phyloP scores from a whole-genome alignment of 2,113 vertebrate species.

The Cariama cristata region DNA sequence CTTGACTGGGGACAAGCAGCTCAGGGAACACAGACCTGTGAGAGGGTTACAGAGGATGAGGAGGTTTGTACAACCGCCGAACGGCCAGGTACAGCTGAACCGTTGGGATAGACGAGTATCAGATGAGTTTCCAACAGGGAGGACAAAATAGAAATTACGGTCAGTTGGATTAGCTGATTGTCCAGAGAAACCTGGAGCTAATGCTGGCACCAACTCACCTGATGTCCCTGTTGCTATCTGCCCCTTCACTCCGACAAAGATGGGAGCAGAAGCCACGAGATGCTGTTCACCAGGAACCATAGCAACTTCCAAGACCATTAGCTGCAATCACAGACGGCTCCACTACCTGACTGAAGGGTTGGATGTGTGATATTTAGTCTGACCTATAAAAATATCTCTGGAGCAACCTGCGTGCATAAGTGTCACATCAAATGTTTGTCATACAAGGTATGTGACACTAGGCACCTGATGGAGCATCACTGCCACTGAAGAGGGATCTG shows the following conservation, averaged over 20 bases:
- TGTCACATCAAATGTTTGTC: slow-evolving; percentile 71
- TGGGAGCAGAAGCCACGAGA: background rate
- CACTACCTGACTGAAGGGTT: slow-evolving; percentile 51
- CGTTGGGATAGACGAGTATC: accelerated
- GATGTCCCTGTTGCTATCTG: background rate
- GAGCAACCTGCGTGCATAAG: slow-evolving; percentile 61
- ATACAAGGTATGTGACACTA: slow-evolving; percentile 22
- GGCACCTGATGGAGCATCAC: slow-evolving; percentile 29
- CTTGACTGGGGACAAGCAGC: background rate
- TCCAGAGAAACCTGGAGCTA: background rate
- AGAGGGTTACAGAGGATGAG: accelerated
- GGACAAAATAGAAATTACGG: accelerated
- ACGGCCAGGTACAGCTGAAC: accelerated
- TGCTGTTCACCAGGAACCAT: slow-evolving; percentile 15
- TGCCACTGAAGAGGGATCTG: background rate
- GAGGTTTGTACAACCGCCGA: accelerated
- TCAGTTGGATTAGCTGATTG: background rate
- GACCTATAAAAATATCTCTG: slow-evolving; percentile 72
- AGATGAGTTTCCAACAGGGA: background rate
- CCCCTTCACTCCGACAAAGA: accelerated
- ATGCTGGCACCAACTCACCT: background rate
- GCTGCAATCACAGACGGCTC: slow-evolving; percentile 5
- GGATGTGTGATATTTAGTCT: slow-evolving; percentile 69
- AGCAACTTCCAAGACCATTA: slow-evolving; percentile 27
- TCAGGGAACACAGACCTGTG: accelerated